phyloP scores from a whole-genome alignment of 2,113 vertebrate species.

The Dasyurus viverrinus region DNA sequence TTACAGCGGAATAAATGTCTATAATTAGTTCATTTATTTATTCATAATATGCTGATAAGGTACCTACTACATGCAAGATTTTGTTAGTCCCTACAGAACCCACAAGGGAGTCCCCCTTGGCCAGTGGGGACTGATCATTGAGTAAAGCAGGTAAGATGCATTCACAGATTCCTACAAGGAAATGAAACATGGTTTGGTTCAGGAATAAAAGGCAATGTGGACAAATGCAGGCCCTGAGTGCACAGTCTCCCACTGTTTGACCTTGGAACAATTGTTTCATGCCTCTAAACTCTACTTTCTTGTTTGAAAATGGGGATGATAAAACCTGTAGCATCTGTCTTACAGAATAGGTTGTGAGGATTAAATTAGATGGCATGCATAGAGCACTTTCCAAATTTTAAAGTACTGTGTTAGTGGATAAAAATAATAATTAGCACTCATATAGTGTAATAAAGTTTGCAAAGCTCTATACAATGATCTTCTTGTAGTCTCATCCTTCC shows the following conservation, averaged over 20 bases:
- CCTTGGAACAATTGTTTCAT: no score
- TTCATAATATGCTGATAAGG: neutral
- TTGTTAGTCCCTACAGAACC: neutral
- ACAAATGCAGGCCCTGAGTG: neutral
- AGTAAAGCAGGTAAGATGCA: neutral
- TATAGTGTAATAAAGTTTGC: neutral
- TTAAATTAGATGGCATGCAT: no score
- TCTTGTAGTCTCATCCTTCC: neutral
- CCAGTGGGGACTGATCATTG: neutral
- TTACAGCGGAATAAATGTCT: neutral
- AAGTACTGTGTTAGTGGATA: neutral
- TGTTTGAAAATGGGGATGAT: no score
- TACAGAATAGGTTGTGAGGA: no score
- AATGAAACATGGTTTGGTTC: neutral
- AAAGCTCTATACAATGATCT: no score
- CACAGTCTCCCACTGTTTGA: no score
- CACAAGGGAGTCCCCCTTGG: neutral
- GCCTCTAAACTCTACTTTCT: no score
- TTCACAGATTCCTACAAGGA: neutral
- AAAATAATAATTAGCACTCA: no score
- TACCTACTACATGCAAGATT: neutral
- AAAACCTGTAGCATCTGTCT: no score
- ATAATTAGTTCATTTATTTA: neutral
- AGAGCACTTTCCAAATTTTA: neutral
- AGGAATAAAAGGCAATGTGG: neutral